Base-by-base conservation (phyloP, 1,140 invertebrate species). In the Trigoniulus corallinus region DNA sequence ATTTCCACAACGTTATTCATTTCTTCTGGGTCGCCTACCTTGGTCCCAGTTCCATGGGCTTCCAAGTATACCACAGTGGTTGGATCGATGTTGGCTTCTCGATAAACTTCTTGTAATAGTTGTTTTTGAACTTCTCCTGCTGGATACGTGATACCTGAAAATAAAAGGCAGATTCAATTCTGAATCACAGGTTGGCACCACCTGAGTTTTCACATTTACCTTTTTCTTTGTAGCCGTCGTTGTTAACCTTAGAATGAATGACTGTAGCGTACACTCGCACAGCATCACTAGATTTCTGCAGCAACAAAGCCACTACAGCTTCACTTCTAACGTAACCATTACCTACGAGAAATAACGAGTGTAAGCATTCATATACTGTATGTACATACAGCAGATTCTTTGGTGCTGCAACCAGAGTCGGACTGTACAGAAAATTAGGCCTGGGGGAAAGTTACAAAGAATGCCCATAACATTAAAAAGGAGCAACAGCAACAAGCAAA, bases 11-110 rank as follows among this genome's bases (percentile, higher is more conserved):
- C 71, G n/a, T 68, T 63, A 57, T 71, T 70, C 1, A 68, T 57
- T 61, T 76, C 74, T 52, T 74, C 70, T 12, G 74, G 74, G 59
- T 76, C 74, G 18, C 74, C 69, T 39, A 55, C 68, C 59, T 72
- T 71, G 0, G 74, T 76, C 15, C 74, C 74, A 25, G 74, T 76
- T 13, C 75, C 74, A 61, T 76, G 74, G 47, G 71, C 69, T 57
- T 76, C 74, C 22, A 77, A 67, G 58, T 73, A 76, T 3, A 59
- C 57, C 22, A 75, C 68, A 21, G 58, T 50, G 39, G 42, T 53
- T 4, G 70, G 70, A 44, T 64, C 47, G 1, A 71, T 44, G 20
- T 59, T 59, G 24, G 59, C 56, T 56, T 68, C 64, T 3, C 54
- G 49, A 53, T 67, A 67, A 25, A 65, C 53, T 53, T 65, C 62